Base-by-base conservation (phyloP, 2,888 invertebrate species). In the Automeris io region DNA sequence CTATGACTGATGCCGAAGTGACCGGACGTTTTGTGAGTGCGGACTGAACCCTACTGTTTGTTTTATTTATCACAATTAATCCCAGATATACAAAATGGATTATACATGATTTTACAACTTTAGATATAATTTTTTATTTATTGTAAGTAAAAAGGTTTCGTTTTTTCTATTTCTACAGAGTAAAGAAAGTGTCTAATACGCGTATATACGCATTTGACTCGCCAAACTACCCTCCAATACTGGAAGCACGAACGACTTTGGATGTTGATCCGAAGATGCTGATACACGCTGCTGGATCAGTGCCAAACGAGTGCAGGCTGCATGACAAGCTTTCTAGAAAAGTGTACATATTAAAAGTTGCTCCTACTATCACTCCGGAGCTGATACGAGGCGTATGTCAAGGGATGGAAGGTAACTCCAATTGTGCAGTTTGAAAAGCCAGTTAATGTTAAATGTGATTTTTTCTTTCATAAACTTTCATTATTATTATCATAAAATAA, bases 311-410 rank as follows among this genome's bases (percentile, higher is more conserved):
- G 48, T 95, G 96, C 66, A 63, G 79, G 25, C 90, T 96, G 0
- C 92, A 95, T 51, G 89, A 92, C 38, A 85, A 88, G 21, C 82
- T 98, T 42, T 94, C 93, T 61, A 87, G 91, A 38, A 94, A 97
- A 70, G 97, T 98, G 2, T 95, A 94, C 2, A 81, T 98, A 16
- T 71, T 98, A 18, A 90, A 96, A 18, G 89, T 98, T 36, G 97
- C 96, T 58, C 98, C 98, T 0, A 96, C 96, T 24, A 97, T 99
- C 52, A 94, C 95, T 0, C 88, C 90, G 5, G 91, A 93, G 47
- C 91, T 95, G 32, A 89, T 95, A 1, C 87, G 85, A 51, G 90
- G 92, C 1, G 91, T 93, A 47, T 73, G 92, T n/a, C 83, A 92
- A 37, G 91, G 94, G 5, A 93, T 93, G 62, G 87, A 88, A 54